Conservation (phyloP, 2,113 vertebrate species). For the Zeus faber region DNA sequence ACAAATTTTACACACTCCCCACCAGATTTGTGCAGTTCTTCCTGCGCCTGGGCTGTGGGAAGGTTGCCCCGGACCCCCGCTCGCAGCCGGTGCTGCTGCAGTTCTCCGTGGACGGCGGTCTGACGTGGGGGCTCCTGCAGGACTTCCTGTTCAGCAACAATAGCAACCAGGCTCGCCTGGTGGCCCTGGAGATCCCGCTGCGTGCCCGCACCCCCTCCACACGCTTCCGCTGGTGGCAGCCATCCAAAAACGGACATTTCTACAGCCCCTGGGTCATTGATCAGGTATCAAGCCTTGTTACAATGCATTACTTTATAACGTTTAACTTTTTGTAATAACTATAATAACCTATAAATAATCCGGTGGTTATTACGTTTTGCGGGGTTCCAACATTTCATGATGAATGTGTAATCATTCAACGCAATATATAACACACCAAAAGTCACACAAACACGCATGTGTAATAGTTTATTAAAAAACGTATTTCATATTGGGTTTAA, state of each 20-base stretch:
- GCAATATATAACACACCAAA: no score
- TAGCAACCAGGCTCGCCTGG: constrained; percentile 91
- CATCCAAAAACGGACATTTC: constrained; percentile 92
- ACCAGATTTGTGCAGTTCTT: constrained; percentile 97
- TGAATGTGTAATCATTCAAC: no score
- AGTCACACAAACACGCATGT: no score
- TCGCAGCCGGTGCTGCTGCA: constrained; percentile 95
- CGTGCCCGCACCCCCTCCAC: constrained; percentile 85
- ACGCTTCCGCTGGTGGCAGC: constrained; percentile 97
- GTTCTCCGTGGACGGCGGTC: constrained; percentile 90
- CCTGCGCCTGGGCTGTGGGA: constrained; percentile 94
- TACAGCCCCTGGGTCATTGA: constrained; percentile 97
- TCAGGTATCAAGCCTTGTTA: constrained; percentile 71
- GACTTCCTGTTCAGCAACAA: constrained; percentile 97
- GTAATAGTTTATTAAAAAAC: no score
- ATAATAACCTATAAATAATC: no score
- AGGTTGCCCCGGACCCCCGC: constrained; percentile 90
- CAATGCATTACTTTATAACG: no score
- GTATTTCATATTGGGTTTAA: no score
- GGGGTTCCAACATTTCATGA: no score
- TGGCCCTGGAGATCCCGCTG: constrained; percentile 91
- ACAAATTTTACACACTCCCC: neutral
- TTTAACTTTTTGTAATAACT: no score
- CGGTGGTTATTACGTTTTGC: no score
- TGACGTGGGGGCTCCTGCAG: constrained; percentile 90